Percentiles rank a stretch among this genome's conserved stretches.
phyloP scores from a whole-genome alignment of 1,140 invertebrate genomes.

The Pseudomyrmex concolor region DNA sequence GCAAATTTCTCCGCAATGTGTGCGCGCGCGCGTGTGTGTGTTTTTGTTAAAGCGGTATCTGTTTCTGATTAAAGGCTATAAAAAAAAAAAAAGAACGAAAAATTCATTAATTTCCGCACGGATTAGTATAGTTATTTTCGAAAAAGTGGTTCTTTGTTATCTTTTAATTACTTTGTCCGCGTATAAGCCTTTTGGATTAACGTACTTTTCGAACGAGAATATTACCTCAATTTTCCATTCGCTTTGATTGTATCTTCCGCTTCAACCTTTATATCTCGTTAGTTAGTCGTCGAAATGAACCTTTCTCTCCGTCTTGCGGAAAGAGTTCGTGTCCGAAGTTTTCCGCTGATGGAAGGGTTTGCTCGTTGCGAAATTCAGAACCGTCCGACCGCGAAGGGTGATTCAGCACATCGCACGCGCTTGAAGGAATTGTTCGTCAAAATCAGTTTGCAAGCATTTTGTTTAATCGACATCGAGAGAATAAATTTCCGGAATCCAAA shows the following conservation, averaged over 20 bases:
- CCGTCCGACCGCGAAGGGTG: not conserved
- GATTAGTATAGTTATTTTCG: constrained; percentile 37
- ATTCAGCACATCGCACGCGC: not conserved
- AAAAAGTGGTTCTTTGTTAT: constrained; percentile 51
- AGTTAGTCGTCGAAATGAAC: constrained; percentile 9
- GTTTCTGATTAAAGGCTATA: constrained; percentile 29
- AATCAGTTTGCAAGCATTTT: too few species aligned
- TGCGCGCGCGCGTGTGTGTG: not conserved
- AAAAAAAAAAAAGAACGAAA: not conserved
- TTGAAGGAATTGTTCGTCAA: not conserved
- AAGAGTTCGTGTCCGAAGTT: constrained; percentile 5
- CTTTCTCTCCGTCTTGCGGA: not conserved
- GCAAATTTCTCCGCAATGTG: not conserved
- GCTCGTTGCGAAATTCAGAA: not conserved
- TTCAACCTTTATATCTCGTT: constrained; percentile 37
- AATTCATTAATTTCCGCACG: not conserved
- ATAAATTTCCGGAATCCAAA: too few species aligned
- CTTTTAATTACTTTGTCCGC: constrained; percentile 48
- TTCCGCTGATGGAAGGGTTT: constrained; percentile 21
- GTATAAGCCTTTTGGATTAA: constrained; percentile 39
- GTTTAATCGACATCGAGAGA: too few species aligned
- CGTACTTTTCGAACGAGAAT: constrained; percentile 30
- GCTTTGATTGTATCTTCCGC: constrained; percentile 26
- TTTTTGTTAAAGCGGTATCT: constrained; percentile 1
- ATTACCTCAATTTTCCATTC: constrained; percentile 54